Conservation (phyloP, 2,888 invertebrate species). For the Melanargia galathea region DNA sequence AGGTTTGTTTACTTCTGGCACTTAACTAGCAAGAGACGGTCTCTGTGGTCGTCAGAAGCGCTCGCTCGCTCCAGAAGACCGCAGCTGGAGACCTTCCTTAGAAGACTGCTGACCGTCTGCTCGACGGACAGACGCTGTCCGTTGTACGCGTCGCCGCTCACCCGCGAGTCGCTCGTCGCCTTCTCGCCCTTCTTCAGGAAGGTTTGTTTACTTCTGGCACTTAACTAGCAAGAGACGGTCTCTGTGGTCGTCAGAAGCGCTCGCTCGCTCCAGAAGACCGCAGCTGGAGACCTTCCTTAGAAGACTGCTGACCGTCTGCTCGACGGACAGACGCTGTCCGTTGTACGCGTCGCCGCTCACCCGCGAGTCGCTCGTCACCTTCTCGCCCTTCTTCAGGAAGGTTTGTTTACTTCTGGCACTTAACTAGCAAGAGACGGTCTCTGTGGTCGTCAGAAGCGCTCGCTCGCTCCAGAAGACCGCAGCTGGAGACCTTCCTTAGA, state of each 20-base stretch:
- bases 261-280: conserved; percentile 88
- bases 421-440: too few species aligned
- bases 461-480: conserved; percentile 87
- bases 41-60: conserved; percentile 87
- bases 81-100: conserved; percentile 81
- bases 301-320: conserved; percentile 69
- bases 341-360: conserved; percentile 81
- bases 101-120: conserved; percentile 65
- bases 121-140: conserved; percentile 85
- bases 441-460: conserved; percentile 89
- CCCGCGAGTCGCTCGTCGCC: conserved; percentile 86
- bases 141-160: conserved; percentile 79
- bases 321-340: conserved; percentile 85
- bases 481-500: conserved; percentile 80
- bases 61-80: conserved; percentile 88
- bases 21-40: too few species aligned
- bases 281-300: conserved; percentile 81
- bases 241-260: conserved; percentile 87
- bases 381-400: conserved; percentile 92
- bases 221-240: too few species aligned
- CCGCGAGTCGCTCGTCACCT: conserved; percentile 86
- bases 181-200: conserved; percentile 93
- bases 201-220: conserved; percentile 48
- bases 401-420: conserved; percentile 45
- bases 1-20: conserved; percentile 59